Percentiles rank a stretch among this genome's conserved stretches.
Conservation (phyloP, 1,140 invertebrate genomes). For the Aricia agestis region DNA sequence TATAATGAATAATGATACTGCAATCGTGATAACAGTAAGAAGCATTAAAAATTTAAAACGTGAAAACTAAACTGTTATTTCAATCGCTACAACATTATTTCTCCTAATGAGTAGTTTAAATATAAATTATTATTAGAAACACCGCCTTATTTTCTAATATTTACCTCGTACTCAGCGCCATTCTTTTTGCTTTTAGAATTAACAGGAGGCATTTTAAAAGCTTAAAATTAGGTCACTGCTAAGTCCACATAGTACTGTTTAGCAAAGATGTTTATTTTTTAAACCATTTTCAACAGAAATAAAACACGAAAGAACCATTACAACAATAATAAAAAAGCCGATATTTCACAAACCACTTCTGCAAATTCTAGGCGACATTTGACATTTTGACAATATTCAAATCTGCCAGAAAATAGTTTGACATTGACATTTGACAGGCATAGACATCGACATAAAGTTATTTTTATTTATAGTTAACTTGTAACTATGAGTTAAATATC, state of each 20-base stretch:
- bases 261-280: background rate
- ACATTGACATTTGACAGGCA: background rate
- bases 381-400: slow-evolving; percentile 1
- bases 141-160: slow-evolving; percentile 33
- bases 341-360: slow-evolving; percentile 5
- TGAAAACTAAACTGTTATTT: background rate
- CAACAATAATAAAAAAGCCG: slow-evolving; percentile 10
- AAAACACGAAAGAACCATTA: background rate
- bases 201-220: slow-evolving; percentile 58
- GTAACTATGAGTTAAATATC: too few species aligned
- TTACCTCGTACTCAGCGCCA: slow-evolving; percentile 70
- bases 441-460: background rate
- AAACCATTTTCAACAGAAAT: background rate
- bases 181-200: slow-evolving; percentile 65
- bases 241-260: slow-evolving; percentile 7
- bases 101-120: background rate
- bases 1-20: background rate
- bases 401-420: background rate
- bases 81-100: background rate
- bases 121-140: slow-evolving; percentile 2
- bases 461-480: background rate
- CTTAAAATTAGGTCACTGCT: background rate
- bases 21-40: background rate
- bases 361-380: background rate
- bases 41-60: too few species aligned